Percentiles rank a stretch among this genome's conserved stretches.
These are phyloP conservation scores for Thereva unica DNA, from an alignment of 2,888 invertebrate genomes.

Conservation along the genomic window DNA sequence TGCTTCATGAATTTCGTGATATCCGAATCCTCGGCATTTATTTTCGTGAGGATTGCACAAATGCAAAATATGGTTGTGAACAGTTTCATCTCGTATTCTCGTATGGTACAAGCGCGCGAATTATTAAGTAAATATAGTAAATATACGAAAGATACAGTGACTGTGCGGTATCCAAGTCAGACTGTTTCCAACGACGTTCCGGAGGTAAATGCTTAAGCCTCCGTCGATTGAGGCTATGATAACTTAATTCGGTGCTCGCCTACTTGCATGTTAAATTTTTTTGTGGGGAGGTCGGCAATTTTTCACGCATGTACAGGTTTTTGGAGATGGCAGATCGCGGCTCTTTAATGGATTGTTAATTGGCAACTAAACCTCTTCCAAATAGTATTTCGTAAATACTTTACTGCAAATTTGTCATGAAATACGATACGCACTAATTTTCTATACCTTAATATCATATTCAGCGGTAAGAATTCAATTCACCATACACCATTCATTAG, in stretches of 20 bases:
- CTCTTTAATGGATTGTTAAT: conserved; percentile 7
- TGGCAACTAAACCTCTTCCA: neutral
- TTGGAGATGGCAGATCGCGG: neutral
- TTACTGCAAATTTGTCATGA: neutral
- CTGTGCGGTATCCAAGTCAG: neutral
- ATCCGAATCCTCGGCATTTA: conserved; percentile 48
- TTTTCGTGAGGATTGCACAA: neutral
- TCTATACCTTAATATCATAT: too few relatives aligned
- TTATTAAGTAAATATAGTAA: too few relatives aligned
- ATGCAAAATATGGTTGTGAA: too few relatives aligned
- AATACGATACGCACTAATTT: too few relatives aligned
- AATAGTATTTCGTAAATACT: neutral
- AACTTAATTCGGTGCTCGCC: conserved; percentile 20
- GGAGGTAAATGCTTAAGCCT: conserved; percentile 10
- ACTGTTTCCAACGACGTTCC: conserved; percentile 14
- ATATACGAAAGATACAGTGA: too few relatives aligned
- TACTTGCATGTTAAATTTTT: conserved; percentile 6
- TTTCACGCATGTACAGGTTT: too few relatives aligned
- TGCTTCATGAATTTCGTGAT: conserved; percentile 52
- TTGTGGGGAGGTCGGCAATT: conserved; percentile 4
- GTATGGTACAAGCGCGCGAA: too few relatives aligned
- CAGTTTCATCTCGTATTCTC: too few relatives aligned
- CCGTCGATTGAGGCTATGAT: conserved; percentile 9
- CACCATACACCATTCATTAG: too few relatives aligned
- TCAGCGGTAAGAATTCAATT: too few relatives aligned